These are phyloP conservation scores for Eupithecia pulchellata DNA, from an alignment of 2,888 invertebrate species.

Conservation along the genomic window DNA sequence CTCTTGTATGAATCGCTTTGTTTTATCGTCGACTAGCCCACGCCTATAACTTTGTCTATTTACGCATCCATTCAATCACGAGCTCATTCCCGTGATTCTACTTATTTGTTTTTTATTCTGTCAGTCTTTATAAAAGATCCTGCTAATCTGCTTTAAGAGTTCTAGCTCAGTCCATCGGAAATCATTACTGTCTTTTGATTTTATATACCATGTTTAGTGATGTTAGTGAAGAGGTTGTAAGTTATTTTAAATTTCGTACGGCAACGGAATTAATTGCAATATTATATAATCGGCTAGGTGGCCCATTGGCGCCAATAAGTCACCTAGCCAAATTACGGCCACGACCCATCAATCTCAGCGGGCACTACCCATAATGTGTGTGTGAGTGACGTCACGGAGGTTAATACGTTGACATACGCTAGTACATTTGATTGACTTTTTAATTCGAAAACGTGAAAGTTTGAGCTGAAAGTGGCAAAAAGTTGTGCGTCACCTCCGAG, in stretches of 20 bases:
- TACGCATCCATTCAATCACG: not conserved
- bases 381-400: no score
- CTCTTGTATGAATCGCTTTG: slow-evolving; percentile 14
- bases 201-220: not conserved
- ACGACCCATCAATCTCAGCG: not conserved
- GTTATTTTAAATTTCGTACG: not conserved
- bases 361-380: no score
- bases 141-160: not conserved
- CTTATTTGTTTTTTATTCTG: not conserved
- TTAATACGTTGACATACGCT: no score
- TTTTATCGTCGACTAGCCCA: not conserved
- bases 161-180: no score
- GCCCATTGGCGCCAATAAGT: not conserved
- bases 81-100: not conserved
- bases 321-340: not conserved
- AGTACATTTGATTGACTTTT: no score
- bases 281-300: not conserved
- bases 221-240: not conserved
- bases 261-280: not conserved
- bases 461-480: no score
- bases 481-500: no score
- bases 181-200: not conserved
- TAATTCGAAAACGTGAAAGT: no score
- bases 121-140: not conserved
- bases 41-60: not conserved